Evolutionary conservation across 2,888 invertebrate genomes (phyloP), one percentile per base, ranked within the genome.

Genomic region (Oscheius sp.): DNA sequence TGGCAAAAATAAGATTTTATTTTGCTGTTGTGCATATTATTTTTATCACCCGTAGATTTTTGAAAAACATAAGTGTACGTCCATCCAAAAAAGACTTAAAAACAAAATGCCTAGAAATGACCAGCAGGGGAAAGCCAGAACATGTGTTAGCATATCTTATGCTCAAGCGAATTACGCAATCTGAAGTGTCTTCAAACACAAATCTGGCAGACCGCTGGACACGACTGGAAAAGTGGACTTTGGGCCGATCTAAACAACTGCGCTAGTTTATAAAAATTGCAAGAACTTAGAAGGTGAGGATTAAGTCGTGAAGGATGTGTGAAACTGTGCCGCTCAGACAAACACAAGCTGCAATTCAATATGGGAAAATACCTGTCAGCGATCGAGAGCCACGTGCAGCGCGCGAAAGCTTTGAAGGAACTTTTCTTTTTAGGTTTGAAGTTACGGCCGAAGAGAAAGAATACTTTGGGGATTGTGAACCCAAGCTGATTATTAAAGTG

Each of bases 121-220:
- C 50, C 50, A 50, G n/a, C n/a, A n/a, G n/a, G n/a, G n/a, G n/a
- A n/a, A n/a, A n/a, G n/a, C n/a, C 20, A 10, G 37, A 10, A 42
- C 61, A 61, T 27, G 45, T 61, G 61, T 61, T 61, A 61, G 61
- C 61, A 61, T 61, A 45, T 61, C 61, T 61, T 31, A 61, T 61
- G 61, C 61, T 42, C 61, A 61, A 45, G 45, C 27, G 61, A 61
- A 61, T 61, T 61, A 61, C 42, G 61, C 61, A 27, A 45, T 61
- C 17, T 61, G 61, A 45, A 61, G 61, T 61, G 61, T 61, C n/a
- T 27, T 31, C 61, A 61, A 61, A 61, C 61, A 61, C 10, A 45
- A 55, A 58, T 45, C 45, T 45, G 42, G 61, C 45, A 42, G n/a
- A 27, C 61, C 37, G 58, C 39, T 25, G n/a, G 25, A n/a, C 39